Base-by-base conservation (phyloP, 2,797 vertebrate genomes). In the Sebastes kiyomatsui region DNA sequence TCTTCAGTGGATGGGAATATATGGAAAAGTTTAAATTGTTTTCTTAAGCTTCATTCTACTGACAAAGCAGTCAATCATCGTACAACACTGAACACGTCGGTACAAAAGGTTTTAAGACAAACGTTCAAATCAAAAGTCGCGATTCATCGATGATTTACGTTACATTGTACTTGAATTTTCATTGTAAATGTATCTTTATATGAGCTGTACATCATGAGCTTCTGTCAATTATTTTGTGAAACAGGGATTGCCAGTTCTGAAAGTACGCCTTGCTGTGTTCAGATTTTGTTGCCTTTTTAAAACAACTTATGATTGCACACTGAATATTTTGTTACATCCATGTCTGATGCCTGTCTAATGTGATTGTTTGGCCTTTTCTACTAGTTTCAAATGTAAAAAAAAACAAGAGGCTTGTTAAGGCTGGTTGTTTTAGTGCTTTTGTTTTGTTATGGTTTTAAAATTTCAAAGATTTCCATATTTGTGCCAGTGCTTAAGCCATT, bases 251-350 rank as follows among this genome's bases (percentile, higher is more conserved):
- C 75, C 72, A 12, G 54, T 90, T 82, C 75, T 86, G 14, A 72
- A 84, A 28, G 30, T 83, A 70, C 71, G 88, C 90, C 92, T 94
- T 94, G 79, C 77, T 66, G 71, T 83, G 65, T 83, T 87, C 64
- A 65, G 72, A 83, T 82, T 91, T 88, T 79, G 71, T 89, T 93
- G 92, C 92, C 89, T 92, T 95, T 88, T 89, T 49, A 33, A 79
- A 84, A 84, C 13, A 56, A 82, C 22, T 28, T 75, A 10, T 77
- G 56, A 84, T 84, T 88, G 88, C 87, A 88, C 82, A 83, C 67
- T 82, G 27, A 80, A 79, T 79, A 78, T 79, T 87, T 83, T 81
- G 64, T 86, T 78, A 68, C 70, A 58, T 59, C 60, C 67, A 59
- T 81, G 82, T 82, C 62, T 65, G 54, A 73, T 55, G 75, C 84